Conservation (phyloP, 1,140 invertebrate genomes). For the Drosophila lacertosa region DNA sequence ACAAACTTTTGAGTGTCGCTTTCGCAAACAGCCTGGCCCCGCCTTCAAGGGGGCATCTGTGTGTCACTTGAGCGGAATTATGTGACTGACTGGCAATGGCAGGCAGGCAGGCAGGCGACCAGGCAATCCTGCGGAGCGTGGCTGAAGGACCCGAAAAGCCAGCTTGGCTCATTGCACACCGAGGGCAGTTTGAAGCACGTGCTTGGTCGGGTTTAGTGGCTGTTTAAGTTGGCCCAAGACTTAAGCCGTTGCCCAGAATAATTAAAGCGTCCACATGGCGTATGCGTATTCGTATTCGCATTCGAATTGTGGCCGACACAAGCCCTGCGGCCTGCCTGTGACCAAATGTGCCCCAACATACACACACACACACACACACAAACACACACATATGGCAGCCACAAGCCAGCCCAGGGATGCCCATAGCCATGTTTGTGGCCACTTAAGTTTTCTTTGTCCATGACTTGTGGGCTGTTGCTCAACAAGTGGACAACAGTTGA, state of each 20-base stretch:
- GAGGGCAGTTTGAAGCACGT: slow-evolving; percentile 46
- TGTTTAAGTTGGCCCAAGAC: slow-evolving; percentile 65
- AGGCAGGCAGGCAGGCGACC: not conserved
- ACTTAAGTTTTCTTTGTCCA: slow-evolving; percentile 79
- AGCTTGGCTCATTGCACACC: slow-evolving; percentile 70
- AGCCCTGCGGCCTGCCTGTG: slow-evolving; percentile 5
- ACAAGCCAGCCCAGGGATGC: slow-evolving; percentile 5
- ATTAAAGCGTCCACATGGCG: slow-evolving; percentile 71
- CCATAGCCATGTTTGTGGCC: slow-evolving; percentile 51
- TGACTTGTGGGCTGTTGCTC: slow-evolving; percentile 62
- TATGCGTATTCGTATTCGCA: slow-evolving; percentile 63
- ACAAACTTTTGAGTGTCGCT: slow-evolving; percentile 70
- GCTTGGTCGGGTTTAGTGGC: slow-evolving; percentile 67
- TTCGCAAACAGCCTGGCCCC: not conserved
- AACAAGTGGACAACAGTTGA: slow-evolving; percentile 79
- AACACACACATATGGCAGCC: not conserved
- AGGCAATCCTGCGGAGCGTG: too few relatives aligned
- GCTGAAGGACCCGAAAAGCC: slow-evolving; percentile 37
- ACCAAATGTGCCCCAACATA: slow-evolving; percentile 20
- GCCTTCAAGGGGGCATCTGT: slow-evolving; percentile 31
- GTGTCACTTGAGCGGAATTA: slow-evolving; percentile 74
- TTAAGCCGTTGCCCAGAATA: slow-evolving; percentile 59
- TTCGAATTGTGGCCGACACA: slow-evolving; percentile 44
- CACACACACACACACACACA: slow-evolving; percentile 14
- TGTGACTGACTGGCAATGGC: slow-evolving; percentile 56